Evolutionary conservation across 1,140 invertebrate species (phyloP).

Genomic region (Nasonia longicornis): DNA sequence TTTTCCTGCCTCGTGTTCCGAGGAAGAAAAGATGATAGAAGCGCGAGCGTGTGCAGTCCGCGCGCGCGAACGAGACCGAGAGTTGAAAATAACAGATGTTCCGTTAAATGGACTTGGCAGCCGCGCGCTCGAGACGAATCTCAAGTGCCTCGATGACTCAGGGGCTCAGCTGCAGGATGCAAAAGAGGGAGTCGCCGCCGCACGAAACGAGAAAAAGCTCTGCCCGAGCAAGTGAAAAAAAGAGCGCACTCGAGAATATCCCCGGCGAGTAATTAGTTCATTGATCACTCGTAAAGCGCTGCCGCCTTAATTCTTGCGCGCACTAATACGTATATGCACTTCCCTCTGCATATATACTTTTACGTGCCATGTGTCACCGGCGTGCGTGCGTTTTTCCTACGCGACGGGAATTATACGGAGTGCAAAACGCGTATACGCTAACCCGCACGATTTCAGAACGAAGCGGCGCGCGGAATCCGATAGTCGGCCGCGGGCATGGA

Average conservation of each 20-base stretch:
- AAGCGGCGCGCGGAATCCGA: neutral
- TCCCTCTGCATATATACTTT: neutral
- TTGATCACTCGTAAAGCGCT: slow-evolving; percentile 44
- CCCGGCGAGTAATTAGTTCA: slow-evolving; percentile 45
- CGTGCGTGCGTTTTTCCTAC: neutral
- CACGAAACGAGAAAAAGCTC: neutral
- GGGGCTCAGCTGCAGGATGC: slow-evolving; percentile 44
- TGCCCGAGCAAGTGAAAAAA: slow-evolving; percentile 33
- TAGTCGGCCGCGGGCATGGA: neutral
- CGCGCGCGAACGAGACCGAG: neutral
- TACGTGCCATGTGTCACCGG: slow-evolving; percentile 31
- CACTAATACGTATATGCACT: neutral
- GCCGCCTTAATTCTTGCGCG: slow-evolving; percentile 26
- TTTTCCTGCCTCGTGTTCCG: neutral
- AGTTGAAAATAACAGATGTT: slow-evolving; percentile 46
- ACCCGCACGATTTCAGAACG: neutral
- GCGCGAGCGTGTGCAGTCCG: neutral
- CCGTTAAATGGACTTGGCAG: slow-evolving; percentile 44
- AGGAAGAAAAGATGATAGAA: slow-evolving; percentile 11
- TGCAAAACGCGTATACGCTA: neutral
- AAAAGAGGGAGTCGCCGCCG: neutral
- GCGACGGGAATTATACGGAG: neutral
- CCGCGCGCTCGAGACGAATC: neutral
- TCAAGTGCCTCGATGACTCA: slow-evolving; percentile 46
- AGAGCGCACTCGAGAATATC: slow-evolving; percentile 39